Evolutionary conservation across 2,113 vertebrate species (phyloP), one percentile per base, ranked within the genome.

Genomic region (Microtus pennsylvanicus): DNA sequence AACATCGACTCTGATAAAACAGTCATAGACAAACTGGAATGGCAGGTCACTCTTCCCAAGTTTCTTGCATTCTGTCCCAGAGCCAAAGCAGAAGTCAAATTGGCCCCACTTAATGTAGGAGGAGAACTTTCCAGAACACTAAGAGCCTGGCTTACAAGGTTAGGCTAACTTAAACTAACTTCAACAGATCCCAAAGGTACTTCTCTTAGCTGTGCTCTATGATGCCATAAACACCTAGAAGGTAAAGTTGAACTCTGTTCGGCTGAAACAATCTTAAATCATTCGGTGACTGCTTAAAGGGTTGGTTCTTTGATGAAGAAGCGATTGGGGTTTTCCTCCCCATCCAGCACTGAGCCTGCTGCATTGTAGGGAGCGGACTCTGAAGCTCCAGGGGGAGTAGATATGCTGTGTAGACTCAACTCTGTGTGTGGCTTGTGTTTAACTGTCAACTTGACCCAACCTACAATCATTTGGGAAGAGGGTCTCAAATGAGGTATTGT

Each of bases 371-470:
- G 24, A 55, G 28, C 12, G 50, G 70, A 24, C 21, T 63, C n/a
- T 21, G 55, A 55, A 72, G 14, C 8, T 2, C 3, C 5, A 12
- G 5, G 6, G 3, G 1, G 5, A 24, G 45, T 5, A 4, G 5
- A 30, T 10, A 38, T 17, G 7, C 38, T 33, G 2, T 22, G 21
- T 42, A 42, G 24, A 24, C 22, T 63, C 14, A 63, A 63, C n/a
- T 3, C n/a, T 45, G 45, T 63, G n/a, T 38, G n/a, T 1, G 28
- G 55, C 55, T 63, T 42, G 24, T 33, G 9, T 21, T 63, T 61
- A 63, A 42, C n/a, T 35, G 63, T 83, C 42, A 24, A 47, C 42
- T 67, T 86, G 30, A 67, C 14, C 30, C 26, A 83, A 63, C 38
- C 24, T 86, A 47, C 61, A 47, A 65, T 86, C 28, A 47, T 28